Percentiles rank a stretch among this genome's conserved stretches.
phyloP scores from a whole-genome alignment of 2,113 vertebrate genomes.

The Mesocricetus auratus region DNA sequence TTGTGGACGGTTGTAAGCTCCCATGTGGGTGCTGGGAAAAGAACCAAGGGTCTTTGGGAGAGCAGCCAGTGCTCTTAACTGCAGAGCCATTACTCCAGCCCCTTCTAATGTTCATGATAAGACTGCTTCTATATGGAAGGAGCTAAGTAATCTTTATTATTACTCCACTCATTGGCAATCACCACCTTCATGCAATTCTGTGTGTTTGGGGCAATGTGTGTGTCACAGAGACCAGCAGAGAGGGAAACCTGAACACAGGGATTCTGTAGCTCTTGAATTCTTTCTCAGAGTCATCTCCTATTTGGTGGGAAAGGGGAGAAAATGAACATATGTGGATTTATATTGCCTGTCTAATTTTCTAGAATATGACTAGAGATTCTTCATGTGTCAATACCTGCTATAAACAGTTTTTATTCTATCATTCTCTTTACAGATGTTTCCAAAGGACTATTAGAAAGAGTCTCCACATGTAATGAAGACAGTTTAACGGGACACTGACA shows the following conservation, averaged over 20 bases:
- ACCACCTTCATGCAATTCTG: too few species aligned
- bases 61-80: not conserved
- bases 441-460: not conserved
- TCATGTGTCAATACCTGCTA: not conserved
- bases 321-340: not conserved
- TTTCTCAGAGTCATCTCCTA: not conserved
- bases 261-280: not conserved
- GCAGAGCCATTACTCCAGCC: not conserved
- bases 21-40: not conserved
- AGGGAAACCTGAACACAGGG: not conserved
- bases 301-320: not conserved
- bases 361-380: slow-evolving; percentile 11
- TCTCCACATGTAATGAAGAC: too few species aligned
- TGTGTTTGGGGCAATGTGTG: too few species aligned
- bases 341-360: slow-evolving; percentile 28
- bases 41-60: not conserved
- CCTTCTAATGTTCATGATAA: not conserved
- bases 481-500: not conserved
- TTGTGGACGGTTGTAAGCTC: not conserved
- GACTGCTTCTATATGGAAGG: not conserved
- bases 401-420: not conserved
- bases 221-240: not conserved
- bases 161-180: not conserved
- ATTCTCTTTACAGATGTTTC: not conserved
- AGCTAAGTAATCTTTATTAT: not conserved